A percentile compares a stretch with the other conserved stretches of the same genome.
Conservation (phyloP, 2,797 vertebrate genomes). For the Gephyroberyx darwinii region DNA sequence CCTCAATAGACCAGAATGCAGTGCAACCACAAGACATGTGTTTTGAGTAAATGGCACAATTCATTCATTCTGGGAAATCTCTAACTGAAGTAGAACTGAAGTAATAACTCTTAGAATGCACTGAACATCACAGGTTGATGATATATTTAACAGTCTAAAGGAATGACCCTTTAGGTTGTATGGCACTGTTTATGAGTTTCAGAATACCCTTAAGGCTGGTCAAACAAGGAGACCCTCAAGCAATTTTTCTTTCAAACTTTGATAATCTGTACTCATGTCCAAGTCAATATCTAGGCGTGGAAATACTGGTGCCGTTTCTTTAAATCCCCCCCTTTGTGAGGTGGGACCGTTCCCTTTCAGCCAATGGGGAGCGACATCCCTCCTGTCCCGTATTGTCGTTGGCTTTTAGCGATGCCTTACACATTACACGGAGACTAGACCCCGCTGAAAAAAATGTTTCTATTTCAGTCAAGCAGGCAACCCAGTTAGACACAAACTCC, state of each 20-base stretch:
- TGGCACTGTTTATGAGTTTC: too few relatives aligned
- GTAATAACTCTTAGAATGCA: too few relatives aligned
- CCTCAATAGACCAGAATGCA: too few relatives aligned
- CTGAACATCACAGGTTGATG: too few relatives aligned
- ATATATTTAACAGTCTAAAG: too few relatives aligned
- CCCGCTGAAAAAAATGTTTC: slow-evolving; percentile 46
- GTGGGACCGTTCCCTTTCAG: slow-evolving; percentile 2
- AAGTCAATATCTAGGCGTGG: not conserved
- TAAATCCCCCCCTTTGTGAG: slow-evolving; percentile 63
- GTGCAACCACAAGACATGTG: too few relatives aligned
- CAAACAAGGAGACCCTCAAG: not conserved
- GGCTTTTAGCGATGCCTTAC: slow-evolving; percentile 57
- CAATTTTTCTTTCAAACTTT: too few relatives aligned
- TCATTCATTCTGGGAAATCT: too few relatives aligned
- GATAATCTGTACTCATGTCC: not conserved
- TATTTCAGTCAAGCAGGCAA: slow-evolving; percentile 64
- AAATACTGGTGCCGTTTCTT: slow-evolving; percentile 62
- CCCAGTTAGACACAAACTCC: slow-evolving; percentile 30
- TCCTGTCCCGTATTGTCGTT: slow-evolving; percentile 58
- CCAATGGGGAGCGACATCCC: slow-evolving; percentile 57
- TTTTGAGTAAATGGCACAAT: too few relatives aligned
- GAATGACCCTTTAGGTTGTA: too few relatives aligned
- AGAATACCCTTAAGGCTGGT: too few relatives aligned
- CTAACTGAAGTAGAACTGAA: too few relatives aligned
- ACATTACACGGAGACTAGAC: slow-evolving; percentile 29